Conservation (phyloP, 2,797 vertebrate species). For the Rallus crepitans region DNA sequence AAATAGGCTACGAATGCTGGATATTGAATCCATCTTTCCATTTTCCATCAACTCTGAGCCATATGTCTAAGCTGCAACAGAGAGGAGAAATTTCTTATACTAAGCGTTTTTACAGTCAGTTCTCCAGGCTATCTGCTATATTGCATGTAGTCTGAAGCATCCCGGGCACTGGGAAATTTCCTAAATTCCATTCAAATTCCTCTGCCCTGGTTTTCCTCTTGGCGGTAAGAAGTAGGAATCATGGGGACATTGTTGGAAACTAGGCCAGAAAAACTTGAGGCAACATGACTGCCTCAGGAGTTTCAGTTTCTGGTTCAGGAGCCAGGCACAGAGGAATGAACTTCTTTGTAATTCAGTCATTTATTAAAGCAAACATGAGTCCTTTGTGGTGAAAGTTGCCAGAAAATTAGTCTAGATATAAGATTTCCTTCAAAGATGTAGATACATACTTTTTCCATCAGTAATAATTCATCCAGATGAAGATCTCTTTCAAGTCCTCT, state of each 20-base stretch:
- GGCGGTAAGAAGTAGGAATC: not conserved
- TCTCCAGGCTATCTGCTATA: not conserved
- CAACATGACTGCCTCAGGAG: not conserved
- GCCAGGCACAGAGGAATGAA: not conserved
- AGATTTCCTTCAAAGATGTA: not conserved
- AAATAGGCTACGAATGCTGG: not conserved
- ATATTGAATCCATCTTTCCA: not conserved
- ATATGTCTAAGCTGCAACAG: not conserved
- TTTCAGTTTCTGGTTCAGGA: not conserved
- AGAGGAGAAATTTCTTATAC: not conserved
- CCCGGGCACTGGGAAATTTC: not conserved
- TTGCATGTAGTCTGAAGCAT: not conserved
- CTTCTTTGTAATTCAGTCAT: not conserved
- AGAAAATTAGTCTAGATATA: not conserved
- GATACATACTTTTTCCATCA: not conserved
- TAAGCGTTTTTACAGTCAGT: not conserved
- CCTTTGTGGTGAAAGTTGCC: not conserved
- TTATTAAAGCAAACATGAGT: not conserved
- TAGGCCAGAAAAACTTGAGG: not conserved
- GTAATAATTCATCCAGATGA: constrained; percentile 7
- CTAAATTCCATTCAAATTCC: not conserved
- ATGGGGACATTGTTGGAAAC: not conserved
- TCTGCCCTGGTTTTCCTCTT: not conserved
- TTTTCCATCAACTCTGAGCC: not conserved
- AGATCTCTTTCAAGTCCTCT: constrained; percentile 36